A percentile compares a stretch with the other conserved stretches of the same genome.
These are phyloP conservation scores for Nixonia krombeini DNA, from an alignment of 1,140 invertebrate genomes.

Conservation along the genomic window DNA sequence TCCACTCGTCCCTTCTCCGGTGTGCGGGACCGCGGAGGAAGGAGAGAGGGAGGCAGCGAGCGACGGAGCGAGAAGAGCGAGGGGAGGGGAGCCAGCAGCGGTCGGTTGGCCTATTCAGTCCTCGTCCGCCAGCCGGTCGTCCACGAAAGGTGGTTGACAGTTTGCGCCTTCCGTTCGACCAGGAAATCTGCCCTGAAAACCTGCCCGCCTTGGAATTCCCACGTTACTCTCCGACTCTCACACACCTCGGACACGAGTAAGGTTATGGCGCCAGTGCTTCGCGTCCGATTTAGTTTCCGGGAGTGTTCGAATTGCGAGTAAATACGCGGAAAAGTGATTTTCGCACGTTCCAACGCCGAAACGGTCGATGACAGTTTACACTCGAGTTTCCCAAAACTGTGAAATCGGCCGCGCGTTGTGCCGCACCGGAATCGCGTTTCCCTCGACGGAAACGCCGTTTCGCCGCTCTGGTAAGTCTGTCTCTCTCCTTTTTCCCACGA, in stretches of 20 bases:
- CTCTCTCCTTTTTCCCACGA: too few relatives aligned
- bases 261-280: too few relatives aligned
- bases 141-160: slow-evolving; percentile 54
- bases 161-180: slow-evolving; percentile 48
- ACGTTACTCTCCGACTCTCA: neutral
- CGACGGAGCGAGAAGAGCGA: slow-evolving; percentile 27
- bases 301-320: neutral
- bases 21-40: slow-evolving; percentile 34
- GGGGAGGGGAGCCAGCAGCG: slow-evolving; percentile 50
- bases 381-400: too few relatives aligned
- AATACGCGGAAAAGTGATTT: neutral
- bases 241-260: too few relatives aligned
- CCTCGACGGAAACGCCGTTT: too few relatives aligned
- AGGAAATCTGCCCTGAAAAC: slow-evolving; percentile 19
- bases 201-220: neutral
- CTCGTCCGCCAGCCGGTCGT: slow-evolving; percentile 66
- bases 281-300: too few relatives aligned
- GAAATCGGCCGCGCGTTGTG: too few relatives aligned
- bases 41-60: slow-evolving; percentile 39
- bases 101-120: slow-evolving; percentile 68
- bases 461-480: too few relatives aligned
- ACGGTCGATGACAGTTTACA: neutral
- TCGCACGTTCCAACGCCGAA: neutral
- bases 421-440: too few relatives aligned
- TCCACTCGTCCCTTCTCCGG: slow-evolving; percentile 49